A percentile compares a stretch with the other conserved stretches of the same genome.
These are phyloP conservation scores for Neopipo cinnamomea DNA, from an alignment of 2,113 vertebrate species.

Conservation along the genomic window DNA sequence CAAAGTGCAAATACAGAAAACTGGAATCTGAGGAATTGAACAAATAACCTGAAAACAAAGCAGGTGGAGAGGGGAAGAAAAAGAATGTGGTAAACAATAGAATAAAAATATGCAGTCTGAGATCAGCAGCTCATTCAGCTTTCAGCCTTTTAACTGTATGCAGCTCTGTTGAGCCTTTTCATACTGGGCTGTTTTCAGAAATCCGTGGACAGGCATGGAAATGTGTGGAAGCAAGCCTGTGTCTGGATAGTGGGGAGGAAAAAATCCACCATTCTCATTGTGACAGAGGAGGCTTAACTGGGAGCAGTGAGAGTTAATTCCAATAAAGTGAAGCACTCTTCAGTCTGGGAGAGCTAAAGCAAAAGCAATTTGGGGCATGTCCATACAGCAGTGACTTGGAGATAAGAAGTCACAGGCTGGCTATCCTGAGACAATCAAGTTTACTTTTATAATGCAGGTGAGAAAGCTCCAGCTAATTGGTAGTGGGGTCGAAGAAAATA, in stretches of 20 bases:
- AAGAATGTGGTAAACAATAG: conserved; percentile 4
- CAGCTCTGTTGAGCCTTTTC: conserved; percentile 9
- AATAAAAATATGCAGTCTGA: conserved; percentile 4
- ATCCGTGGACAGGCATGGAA: background rate
- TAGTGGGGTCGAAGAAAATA: background rate
- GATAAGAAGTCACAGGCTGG: background rate
- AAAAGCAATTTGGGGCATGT: background rate
- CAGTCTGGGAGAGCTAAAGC: background rate
- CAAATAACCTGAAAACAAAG: background rate
- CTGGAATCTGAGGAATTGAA: background rate
- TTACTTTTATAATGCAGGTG: background rate
- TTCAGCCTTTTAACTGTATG: background rate
- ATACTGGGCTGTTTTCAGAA: conserved; percentile 26
- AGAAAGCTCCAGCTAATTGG: background rate
- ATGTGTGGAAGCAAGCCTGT: background rate
- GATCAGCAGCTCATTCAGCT: conserved; percentile 26
- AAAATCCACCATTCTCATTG: background rate
- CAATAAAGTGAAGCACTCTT: background rate
- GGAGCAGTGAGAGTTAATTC: background rate
- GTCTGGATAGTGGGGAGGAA: background rate
- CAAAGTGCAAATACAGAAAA: background rate
- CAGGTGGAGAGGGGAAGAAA: background rate
- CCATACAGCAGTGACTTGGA: background rate
- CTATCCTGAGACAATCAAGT: background rate
- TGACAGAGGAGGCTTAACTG: background rate